Evolutionary conservation across 92 coral and sea anemone species (phyloP).

Genomic region (Pocillopora grandis): DNA sequence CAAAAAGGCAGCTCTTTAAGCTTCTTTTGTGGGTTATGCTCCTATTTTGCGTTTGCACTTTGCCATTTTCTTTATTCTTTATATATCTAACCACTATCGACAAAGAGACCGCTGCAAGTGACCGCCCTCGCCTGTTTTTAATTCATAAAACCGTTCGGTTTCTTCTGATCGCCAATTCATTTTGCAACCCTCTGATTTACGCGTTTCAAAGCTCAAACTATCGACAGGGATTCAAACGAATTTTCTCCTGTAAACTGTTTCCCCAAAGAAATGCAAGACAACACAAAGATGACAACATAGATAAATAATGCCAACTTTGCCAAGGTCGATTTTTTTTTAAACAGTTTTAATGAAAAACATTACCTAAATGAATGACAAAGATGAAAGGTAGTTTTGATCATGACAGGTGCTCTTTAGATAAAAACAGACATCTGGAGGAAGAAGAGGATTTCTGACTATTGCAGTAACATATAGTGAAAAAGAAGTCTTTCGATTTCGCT

Average conservation of each 20-base stretch:
- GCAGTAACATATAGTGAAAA: too few relatives aligned
- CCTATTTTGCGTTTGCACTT: slow-evolving; percentile 31
- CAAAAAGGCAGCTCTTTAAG: slow-evolving; percentile 45
- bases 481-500: too few relatives aligned
- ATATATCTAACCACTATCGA: slow-evolving; percentile 12
- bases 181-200: slow-evolving; percentile 37
- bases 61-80: slow-evolving; percentile 48
- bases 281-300: not conserved
- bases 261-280: not conserved
- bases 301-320: not conserved
- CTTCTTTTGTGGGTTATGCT: slow-evolving; percentile 37
- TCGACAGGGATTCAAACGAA: slow-evolving; percentile 16
- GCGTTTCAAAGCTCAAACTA: slow-evolving; percentile 56
- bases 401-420: too few relatives aligned
- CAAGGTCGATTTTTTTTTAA: too few relatives aligned
- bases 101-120: not conserved
- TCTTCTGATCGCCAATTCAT: slow-evolving; percentile 45
- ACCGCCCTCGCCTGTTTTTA: not conserved
- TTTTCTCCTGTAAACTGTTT: slow-evolving; percentile 7
- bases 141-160: slow-evolving; percentile 36
- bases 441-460: too few relatives aligned
- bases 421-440: too few relatives aligned
- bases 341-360: too few relatives aligned
- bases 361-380: too few relatives aligned
- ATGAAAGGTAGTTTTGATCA: too few relatives aligned